Evolutionary conservation across 2,797 vertebrate species (phyloP), one percentile per base, ranked within the genome.

Genomic region (Danio kyathit): DNA sequence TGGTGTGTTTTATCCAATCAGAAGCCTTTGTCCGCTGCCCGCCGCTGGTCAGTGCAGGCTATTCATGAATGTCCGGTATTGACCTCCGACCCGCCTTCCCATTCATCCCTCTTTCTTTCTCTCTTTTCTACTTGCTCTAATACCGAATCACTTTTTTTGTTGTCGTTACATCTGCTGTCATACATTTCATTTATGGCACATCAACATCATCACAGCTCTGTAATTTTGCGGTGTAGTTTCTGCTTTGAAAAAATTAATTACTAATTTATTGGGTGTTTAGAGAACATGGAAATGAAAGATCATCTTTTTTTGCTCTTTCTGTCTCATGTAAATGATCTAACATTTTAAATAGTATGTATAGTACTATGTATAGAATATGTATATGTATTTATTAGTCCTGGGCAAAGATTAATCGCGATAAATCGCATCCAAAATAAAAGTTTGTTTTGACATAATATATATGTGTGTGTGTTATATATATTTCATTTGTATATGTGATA

Each of bases 21-120:
- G 97, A 97, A 96, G 96, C 95, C 95, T 92, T 92, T 96, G 94
- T 97, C 95, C 93, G 94, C 94, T 93, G 95, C 95, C 89, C 97
- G 97, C 82, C 96, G 97, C 93, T 98, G 97, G 97, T 99, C 97
- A 94, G 96, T 99, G 92, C 96, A 99, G 96, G 96, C 95, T 90
- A 94, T 97, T 94, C 96, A 96, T 94, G 97, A 99, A 94, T 98
- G 96, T 96, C 96, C 96, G 97, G 97, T 99, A 98, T 92, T 95
- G 94, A 95, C 78, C 82, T 87, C 86, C 84, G 79, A 64, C 65
- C 19, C 43, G 76, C 38, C 66, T 41, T 67, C 57, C n/a, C 11
- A 51, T 48, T 64, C n/a, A 14, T 74, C 11, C 41, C 21, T 57
- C 51, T n/a, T 40, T 70, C 13, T 77, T 13, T 60, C 10, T 83